Conservation (phyloP, 2,797 vertebrate genomes). For the Echeneis naucrates region DNA sequence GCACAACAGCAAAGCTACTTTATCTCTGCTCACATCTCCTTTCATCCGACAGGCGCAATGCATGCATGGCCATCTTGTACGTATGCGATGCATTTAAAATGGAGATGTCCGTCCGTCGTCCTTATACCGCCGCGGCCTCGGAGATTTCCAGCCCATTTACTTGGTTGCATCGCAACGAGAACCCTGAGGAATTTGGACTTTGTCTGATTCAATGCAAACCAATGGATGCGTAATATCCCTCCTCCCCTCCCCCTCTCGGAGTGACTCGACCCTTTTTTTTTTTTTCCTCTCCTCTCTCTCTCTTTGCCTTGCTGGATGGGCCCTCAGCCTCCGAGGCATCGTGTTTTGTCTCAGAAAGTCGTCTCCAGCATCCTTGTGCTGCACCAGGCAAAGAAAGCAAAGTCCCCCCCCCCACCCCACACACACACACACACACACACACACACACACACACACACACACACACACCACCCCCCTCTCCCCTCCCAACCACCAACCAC, state of each 20-base stretch:
- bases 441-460: too few relatives aligned
- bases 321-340: conserved; percentile 86
- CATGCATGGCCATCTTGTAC: conserved; percentile 67
- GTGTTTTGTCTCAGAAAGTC: conserved; percentile 84
- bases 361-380: conserved; percentile 82
- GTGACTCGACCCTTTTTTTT: conserved; percentile 88
- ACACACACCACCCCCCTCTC: too few relatives aligned
- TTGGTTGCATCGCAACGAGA: conserved; percentile 76
- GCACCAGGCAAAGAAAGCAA: conserved; percentile 69
- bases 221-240: conserved; percentile 81
- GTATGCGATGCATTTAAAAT: conserved; percentile 55
- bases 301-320: conserved; percentile 77
- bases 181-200: conserved; percentile 83
- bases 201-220: conserved; percentile 82
- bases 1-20: conserved; percentile 72
- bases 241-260: conserved; percentile 65
- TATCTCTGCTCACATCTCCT: conserved; percentile 55
- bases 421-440: too few relatives aligned
- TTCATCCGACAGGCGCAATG: conserved; percentile 51
- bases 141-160: conserved; percentile 79
- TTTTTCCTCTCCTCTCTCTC: conserved; percentile 58
- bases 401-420: conserved; percentile 54
- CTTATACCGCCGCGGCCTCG: conserved; percentile 61
- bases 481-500: too few relatives aligned
- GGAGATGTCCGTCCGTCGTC: conserved; percentile 66